Percentiles rank a stretch among this genome's conserved stretches.
Evolutionary conservation across 2,113 vertebrate genomes (phyloP).

Genomic region (Zosterops borbonicus): DNA sequence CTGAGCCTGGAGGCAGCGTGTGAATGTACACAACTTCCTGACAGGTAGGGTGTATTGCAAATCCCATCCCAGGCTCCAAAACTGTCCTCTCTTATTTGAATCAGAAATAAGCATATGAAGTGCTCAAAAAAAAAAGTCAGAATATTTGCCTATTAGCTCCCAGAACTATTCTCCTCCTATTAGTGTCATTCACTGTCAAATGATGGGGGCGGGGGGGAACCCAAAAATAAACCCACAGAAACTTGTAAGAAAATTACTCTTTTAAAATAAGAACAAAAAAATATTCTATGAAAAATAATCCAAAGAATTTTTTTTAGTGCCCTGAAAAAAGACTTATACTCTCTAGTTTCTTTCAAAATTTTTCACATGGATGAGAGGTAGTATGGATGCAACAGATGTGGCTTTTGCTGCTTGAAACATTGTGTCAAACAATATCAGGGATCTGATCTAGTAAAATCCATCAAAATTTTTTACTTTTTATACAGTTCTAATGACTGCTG

Average conservation of each 20-base stretch:
- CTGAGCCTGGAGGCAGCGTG: background rate
- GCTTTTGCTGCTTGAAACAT: background rate
- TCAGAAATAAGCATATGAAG: background rate
- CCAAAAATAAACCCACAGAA: background rate
- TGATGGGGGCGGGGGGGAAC: fast-evolving
- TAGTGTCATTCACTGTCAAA: background rate
- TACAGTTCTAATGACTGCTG: background rate
- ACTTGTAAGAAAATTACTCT: background rate
- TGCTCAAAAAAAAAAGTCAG: background rate
- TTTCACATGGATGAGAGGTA: conserved; percentile 4
- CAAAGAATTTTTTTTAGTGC: background rate
- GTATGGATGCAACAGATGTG: background rate
- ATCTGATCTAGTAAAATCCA: background rate
- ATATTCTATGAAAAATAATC: background rate
- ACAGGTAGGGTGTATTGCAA: background rate
- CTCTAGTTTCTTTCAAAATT: background rate
- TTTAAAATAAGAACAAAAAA: background rate
- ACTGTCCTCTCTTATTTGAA: background rate
- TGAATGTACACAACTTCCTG: background rate
- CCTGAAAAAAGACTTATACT: background rate
- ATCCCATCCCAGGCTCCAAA: background rate
- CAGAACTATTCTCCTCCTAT: background rate
- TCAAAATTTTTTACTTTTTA: background rate
- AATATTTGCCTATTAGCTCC: background rate
- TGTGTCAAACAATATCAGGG: background rate